Evolutionary conservation across 2,797 vertebrate genomes (phyloP), one percentile per base, ranked within the genome.

Genomic region (Mus spretus): DNA sequence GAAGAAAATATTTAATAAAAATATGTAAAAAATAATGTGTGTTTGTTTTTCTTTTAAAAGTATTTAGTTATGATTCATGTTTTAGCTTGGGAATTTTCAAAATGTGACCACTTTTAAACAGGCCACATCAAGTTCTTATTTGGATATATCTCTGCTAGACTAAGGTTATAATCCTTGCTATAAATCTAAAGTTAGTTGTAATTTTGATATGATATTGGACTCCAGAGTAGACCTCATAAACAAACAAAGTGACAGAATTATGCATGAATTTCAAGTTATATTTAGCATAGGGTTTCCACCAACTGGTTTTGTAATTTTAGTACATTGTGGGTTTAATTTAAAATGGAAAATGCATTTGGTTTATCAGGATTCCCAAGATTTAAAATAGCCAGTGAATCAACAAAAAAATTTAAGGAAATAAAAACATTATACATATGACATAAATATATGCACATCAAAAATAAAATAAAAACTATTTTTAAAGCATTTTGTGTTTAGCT

Each of bases 251-350:
- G 8, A 57, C 90, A 88, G 80, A 98, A 96, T 97, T 98, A 91
- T 94, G 47, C 4, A 81, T 98, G 96, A 97, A 91, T 98, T 97
- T 98, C 88, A 94, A 98, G 95, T 96, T 93, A 98, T 98, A 98
- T 98, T 98, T 95, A 98, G 92, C 70, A 75, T 37, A 96, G 98
- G 94, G 92, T 96, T 97, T 98, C 95, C 94, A 95, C 77, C 78
- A 96, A 57, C 74, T 94, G 13, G 90, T 97, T 97, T 97, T 95
- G 65, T 83, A 96, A 95, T 80, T 85, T 90, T 92, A 97, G 63
- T 88, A 75, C 72, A 92, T 15, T 93, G 81, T 92, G 89, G 83
- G 37, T 96, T 97, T 82, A 85, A 57, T 96, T 96, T 94, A 91
- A 95, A 94, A 91, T 94, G 93, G 93, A 97, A 97, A 97, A 90